Base-by-base conservation (phyloP, 2,888 invertebrate species). In the Erebia epiphron region DNA sequence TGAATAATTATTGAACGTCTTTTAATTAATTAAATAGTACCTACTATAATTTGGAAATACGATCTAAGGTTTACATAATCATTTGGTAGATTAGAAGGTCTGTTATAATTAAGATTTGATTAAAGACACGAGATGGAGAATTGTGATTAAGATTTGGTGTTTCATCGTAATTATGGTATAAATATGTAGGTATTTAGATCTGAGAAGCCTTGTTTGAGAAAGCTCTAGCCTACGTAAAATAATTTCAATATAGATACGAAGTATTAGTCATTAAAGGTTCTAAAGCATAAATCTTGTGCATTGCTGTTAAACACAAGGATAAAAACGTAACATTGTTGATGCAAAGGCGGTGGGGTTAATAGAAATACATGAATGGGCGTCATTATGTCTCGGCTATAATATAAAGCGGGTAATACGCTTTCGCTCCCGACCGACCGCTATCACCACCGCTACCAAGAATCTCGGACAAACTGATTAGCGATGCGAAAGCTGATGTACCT, bases 271-370 rank as follows among this genome's bases (percentile, higher is more conserved):
- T 7, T 16, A 52, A 2, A 35, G 35, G 13, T 58, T 41, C 4
- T n/a, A n/a, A 58, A 41, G 35, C 58, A n/a, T 35, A 58, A 58
- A 35, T 58, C 56, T 14, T 46, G 16, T 64, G 46, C n/a, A 7
- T 50, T 35, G 16, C 52, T 35, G 62, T 50, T 69, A 69, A 63
- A 63, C 50, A 66, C 18, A 56, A 64, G 60, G 68, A 83, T 80
- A 83, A 83, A 83, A 84, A 84, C 82, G 83, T 77, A 78, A 77
- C 73, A 73, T 77, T 81, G 81, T 84, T 85, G 85, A 86, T 86
- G 85, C 83, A 83, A 83, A 83, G 81, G 82, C 68, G 73, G 75
- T 71, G 85, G 83, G 89, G 89, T 88, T 89, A 90, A 91, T 90
- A 90, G 89, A 49, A 49, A 49, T 49, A 62, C 62, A 62, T 62